Conservation (phyloP, 2,113 vertebrate species). For the Phodopus roborovskii region DNA sequence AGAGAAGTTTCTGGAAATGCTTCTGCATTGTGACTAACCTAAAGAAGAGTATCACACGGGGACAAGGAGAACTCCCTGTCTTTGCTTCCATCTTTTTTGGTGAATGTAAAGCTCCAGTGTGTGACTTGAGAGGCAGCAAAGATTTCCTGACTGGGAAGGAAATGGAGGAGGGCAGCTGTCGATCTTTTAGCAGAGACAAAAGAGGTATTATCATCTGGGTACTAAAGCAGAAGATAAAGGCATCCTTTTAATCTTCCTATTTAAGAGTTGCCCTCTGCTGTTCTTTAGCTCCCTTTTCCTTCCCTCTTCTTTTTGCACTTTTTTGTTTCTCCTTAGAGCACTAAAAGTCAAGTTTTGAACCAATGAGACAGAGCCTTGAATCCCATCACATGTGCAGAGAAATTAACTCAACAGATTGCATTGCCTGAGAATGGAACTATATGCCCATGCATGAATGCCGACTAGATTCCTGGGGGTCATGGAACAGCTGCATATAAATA, state of each 20-base stretch:
- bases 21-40: background rate
- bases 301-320: background rate
- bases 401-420: constrained; percentile 53
- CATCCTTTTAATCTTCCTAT: background rate
- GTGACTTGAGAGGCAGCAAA: background rate
- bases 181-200: background rate
- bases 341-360: constrained; percentile 58
- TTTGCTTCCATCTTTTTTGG: background rate
- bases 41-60: background rate
- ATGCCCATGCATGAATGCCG: constrained; percentile 68
- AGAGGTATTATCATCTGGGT: background rate
- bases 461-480: constrained; percentile 72
- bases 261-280: background rate
- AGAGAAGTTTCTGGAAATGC: constrained; percentile 38
- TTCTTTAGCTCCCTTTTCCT: background rate
- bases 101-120: background rate
- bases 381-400: constrained; percentile 9
- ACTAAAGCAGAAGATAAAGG: background rate
- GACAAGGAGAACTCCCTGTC: background rate
- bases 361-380: constrained; percentile 43
- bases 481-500: constrained; percentile 64
- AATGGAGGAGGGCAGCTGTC: background rate
- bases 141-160: background rate
- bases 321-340: constrained; percentile 58
- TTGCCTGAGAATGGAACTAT: constrained; percentile 67